Evolutionary conservation across 2,888 invertebrate species (phyloP), one percentile per base, ranked within the genome.

Genomic region (Deilephila porcellus): DNA sequence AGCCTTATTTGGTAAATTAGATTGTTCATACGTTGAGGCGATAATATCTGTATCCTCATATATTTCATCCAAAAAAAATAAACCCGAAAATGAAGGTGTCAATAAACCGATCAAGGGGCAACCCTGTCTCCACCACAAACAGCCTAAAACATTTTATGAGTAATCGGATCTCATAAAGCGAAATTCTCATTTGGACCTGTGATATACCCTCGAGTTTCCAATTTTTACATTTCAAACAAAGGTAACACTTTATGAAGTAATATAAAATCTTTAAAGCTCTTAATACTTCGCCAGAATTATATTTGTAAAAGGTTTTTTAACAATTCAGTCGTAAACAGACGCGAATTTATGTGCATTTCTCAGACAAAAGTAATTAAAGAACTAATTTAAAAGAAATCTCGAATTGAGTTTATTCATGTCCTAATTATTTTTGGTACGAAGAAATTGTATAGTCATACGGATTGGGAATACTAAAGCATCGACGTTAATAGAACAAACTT

Each of bases 101-200:
- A 63, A 63, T 52, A 67, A 67, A 67, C 5, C 25, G 45, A 17
- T 45, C 11, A 64, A 7, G 32, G 6, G 45, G 1, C 52, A 67
- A 3, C 67, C 67, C 67, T 67, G 25, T 20, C 17, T 45, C 20
- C 64, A 52, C 45, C 67, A 25, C 52, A 52, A 67, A 52, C 64
- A 45, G 14, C 25, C 67, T 67, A 45, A 52, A 67, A 73, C 59
- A 73, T 60, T 73, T 73, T 73, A 73, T 53, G 67, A 73, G 60
- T n/a, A 71, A 70, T 73, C 34, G 52, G 74, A 75, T 37, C 72
- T 7, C 60, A 67, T 71, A 73, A 70, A 79, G 62, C 45, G 62
- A 52, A 67, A 73, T 74, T 77, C 71, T 37, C 25, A 67, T 67
- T 67, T 6, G 20, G 25, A 67, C 20, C 45, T 5, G 45, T 45